Base-by-base conservation (phyloP, 2,797 vertebrate species). In the Sebastes cheni region DNA sequence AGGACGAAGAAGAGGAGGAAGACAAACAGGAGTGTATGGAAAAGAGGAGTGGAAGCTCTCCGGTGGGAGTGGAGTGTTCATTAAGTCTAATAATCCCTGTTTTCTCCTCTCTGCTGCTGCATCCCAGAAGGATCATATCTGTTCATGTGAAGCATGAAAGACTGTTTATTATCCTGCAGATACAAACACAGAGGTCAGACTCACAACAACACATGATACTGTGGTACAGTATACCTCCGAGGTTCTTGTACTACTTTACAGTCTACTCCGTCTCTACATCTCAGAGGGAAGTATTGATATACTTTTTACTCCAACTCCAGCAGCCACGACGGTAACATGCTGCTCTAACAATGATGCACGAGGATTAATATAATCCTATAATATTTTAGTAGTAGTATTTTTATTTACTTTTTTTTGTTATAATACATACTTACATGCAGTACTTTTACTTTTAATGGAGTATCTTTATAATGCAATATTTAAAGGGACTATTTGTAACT, bases 61-160 rank as follows among this genome's bases (percentile, higher is more conserved):
- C 73, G 32, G 13, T 32, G 73, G 71, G 87, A 79, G 23, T 27
- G 14, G 2, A 84, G 77, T 66, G 73, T 68, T 84, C 72, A 82
- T 74, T 75, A 78, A 56, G 14, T 75, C 62, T 30, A 69, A 80
- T 80, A 77, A 84, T 78, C 69, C 68, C 50, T 8, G 25, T 69
- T 64, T 34, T 56, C 67, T 72, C 72, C 64, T 76, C 36, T 68
- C 62, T 22, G 58, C 16, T 46, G 42, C 42, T 56, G 54, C 23
- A 8, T 67, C 74, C 80, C 80, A 30, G 16, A 56, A 75, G 68
- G 25, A 79, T 46, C 30, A 9, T 10, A 56, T 52, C 32, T 36
- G 71, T 11, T 56, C 5, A 13, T 18, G 25, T 59, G 56, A 59
- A 23, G 56, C 56, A 14, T 29, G 25, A 67, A 60, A 25, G 27